Conservation (phyloP, 2,113 vertebrate species). For the Corvus cornix region DNA sequence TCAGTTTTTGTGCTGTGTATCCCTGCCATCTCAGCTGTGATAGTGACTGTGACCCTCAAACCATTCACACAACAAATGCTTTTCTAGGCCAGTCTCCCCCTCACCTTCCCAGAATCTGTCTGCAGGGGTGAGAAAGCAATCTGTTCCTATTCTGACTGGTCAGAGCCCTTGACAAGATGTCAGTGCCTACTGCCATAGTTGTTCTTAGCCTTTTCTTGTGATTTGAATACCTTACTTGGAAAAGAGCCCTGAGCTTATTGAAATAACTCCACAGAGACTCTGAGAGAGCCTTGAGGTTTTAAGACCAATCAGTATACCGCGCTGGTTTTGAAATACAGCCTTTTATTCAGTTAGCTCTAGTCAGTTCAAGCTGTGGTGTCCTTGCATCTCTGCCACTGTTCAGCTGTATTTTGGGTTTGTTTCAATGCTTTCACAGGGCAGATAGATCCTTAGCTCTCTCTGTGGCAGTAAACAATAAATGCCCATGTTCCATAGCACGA, state of each 20-base stretch:
- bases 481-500: neutral
- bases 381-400: neutral
- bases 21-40: accelerated
- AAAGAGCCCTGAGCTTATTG: neutral
- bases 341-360: neutral
- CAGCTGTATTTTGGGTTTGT: neutral
- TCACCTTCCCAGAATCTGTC: neutral
- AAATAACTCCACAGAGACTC: neutral
- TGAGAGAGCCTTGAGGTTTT: neutral
- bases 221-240: slow-evolving; percentile 11
- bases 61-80: neutral
- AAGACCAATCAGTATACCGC: neutral
- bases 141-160: neutral
- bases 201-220: neutral
- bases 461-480: neutral
- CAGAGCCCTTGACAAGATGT: neutral
- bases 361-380: neutral
- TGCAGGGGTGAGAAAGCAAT: neutral
- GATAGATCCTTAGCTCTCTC: neutral
- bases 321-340: neutral
- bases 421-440: neutral
- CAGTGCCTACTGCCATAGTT: neutral
- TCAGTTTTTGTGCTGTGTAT: neutral
- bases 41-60: neutral
- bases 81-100: neutral